Percentiles rank a stretch among this genome's conserved stretches.
These are phyloP conservation scores for Spodoptera frugiperda DNA, from an alignment of 1,140 invertebrate species.

Conservation along the genomic window DNA sequence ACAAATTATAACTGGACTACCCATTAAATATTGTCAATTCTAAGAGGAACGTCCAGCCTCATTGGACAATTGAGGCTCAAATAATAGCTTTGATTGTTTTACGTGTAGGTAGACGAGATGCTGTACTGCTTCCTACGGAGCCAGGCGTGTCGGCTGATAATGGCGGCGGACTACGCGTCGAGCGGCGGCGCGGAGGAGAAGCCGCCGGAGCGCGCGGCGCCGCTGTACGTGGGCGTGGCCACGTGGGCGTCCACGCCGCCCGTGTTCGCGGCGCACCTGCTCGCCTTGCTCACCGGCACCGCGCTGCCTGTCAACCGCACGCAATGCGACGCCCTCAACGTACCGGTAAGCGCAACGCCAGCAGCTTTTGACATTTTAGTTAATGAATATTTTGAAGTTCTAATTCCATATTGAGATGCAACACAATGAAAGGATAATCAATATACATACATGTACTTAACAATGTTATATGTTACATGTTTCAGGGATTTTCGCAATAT, in stretches of 20 bases:
- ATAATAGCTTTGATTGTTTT: not conserved
- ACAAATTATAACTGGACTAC: too few relatives aligned
- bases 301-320: conserved; percentile 56
- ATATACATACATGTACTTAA: not conserved
- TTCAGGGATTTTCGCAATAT: conserved; percentile 85
- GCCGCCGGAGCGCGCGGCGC: conserved; percentile 60
- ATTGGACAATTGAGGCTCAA: too few relatives aligned
- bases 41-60: too few relatives aligned
- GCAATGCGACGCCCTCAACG: conserved; percentile 61
- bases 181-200: conserved; percentile 41
- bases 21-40: too few relatives aligned
- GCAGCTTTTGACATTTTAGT: not conserved
- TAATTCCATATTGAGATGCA: too few relatives aligned
- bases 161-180: conserved; percentile 85
- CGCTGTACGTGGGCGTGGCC: conserved; percentile 88
- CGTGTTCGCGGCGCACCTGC: conserved; percentile 82
- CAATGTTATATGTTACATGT: not conserved
- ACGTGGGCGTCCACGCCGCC: conserved; percentile 79
- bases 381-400: not conserved
- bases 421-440: not conserved
- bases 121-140: conserved; percentile 92
- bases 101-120: conserved; percentile 89
- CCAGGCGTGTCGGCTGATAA: conserved; percentile 90
- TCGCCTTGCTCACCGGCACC: conserved; percentile 86
- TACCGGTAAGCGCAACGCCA: conserved; percentile 58